Conservation (phyloP, 2,113 vertebrate genomes). For the Grammomys surdaster region DNA sequence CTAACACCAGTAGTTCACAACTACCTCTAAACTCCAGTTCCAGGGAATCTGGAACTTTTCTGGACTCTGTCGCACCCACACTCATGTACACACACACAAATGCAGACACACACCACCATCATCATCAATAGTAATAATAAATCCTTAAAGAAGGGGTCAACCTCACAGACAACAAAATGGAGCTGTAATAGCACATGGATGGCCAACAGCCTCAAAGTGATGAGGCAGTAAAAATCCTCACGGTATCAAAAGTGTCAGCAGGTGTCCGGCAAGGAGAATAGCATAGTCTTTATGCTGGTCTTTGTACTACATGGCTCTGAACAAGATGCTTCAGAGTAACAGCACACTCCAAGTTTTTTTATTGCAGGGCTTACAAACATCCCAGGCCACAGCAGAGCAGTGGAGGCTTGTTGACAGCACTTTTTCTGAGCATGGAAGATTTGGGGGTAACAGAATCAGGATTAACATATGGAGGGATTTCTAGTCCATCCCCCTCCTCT, state of each 20-base stretch:
- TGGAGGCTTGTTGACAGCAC: not conserved
- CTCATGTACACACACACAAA: not conserved
- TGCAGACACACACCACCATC: not conserved
- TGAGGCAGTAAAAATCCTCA: not conserved
- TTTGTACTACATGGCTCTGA: not conserved
- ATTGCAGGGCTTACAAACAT: not conserved
- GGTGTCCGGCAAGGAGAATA: not conserved
- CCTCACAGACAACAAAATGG: not conserved
- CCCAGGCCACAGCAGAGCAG: not conserved
- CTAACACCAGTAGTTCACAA: not conserved
- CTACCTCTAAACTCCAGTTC: not conserved
- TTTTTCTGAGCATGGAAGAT: slow-evolving; percentile 27
- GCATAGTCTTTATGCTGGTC: not conserved
- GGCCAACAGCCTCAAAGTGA: not conserved
- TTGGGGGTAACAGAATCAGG: not conserved
- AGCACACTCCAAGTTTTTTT: not conserved
- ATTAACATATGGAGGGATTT: not conserved
- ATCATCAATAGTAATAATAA: not conserved
- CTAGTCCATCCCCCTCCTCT: not conserved
- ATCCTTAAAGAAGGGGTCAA: not conserved
- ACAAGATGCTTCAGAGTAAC: not conserved
- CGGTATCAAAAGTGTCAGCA: not conserved
- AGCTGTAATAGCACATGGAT: not conserved
- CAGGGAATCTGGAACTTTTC: not conserved
- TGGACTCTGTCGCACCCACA: not conserved